phyloP scores from a whole-genome alignment of 1,140 invertebrate species.

The Cyrtorhinus lividipennis region DNA sequence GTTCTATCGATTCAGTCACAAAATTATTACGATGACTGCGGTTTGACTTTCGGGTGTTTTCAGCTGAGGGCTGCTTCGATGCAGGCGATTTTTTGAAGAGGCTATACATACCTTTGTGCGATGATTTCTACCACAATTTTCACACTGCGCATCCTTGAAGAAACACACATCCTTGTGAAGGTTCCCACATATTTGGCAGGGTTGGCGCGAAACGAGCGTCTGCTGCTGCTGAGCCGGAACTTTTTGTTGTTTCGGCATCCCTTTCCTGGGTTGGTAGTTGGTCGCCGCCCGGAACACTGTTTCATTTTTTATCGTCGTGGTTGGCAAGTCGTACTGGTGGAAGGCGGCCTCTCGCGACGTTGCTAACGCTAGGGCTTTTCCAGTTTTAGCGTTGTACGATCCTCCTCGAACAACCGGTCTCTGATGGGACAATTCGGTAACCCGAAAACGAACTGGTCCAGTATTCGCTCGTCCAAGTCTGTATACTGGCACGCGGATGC shows the following conservation, averaged over 20 bases:
- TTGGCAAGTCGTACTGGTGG: background rate
- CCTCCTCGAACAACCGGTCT: background rate
- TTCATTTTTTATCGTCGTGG: background rate
- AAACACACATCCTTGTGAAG: background rate
- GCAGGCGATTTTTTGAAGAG: no score
- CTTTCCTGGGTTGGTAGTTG: no score
- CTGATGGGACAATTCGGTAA: background rate
- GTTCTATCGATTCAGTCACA: background rate
- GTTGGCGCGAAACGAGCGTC: no score
- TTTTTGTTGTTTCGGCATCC: no score
- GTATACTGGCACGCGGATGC: background rate
- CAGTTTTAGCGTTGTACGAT: background rate
- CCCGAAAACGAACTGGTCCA: no score
- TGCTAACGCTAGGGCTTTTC: background rate
- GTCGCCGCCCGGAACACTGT: background rate
- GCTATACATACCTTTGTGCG: background rate
- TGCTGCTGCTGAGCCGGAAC: no score
- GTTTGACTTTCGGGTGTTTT: no score
- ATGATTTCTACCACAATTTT: background rate
- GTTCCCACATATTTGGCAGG: background rate
- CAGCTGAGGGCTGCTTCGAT: no score
- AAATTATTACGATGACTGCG: background rate
- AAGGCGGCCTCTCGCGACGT: background rate
- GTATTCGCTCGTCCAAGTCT: background rate
- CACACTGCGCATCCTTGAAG: background rate